phyloP scores from a whole-genome alignment of 2,888 invertebrate species.

The Parnassius orleans region DNA sequence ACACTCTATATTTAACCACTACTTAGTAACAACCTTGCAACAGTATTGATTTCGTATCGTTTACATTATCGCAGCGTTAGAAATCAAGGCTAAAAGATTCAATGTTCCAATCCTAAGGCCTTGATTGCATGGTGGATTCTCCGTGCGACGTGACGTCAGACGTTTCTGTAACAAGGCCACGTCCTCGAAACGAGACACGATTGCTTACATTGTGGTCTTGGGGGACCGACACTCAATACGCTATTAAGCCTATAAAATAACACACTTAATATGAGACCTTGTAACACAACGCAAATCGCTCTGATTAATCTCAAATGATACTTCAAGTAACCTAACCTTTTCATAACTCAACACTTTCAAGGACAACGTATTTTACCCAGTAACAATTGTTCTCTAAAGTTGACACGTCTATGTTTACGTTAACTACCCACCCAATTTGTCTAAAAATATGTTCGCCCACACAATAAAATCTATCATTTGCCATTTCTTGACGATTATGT shows the following conservation, averaged over 20 bases:
- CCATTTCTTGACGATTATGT: neutral
- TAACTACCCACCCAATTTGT: neutral
- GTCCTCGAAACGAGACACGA: slow-evolving; percentile 43
- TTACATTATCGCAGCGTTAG: slow-evolving; percentile 11
- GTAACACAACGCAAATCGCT: slow-evolving; percentile 10
- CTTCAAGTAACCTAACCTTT: neutral
- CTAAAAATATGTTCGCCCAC: neutral
- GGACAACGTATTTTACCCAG: neutral
- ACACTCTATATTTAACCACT: too few species aligned
- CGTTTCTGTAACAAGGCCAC: slow-evolving; percentile 48
- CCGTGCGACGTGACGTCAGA: slow-evolving; percentile 40
- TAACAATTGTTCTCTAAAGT: neutral
- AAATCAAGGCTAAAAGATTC: slow-evolving; percentile 17
- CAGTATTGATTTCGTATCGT: slow-evolving; percentile 19
- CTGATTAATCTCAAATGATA: slow-evolving; percentile 8
- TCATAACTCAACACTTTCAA: neutral
- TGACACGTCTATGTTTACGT: neutral
- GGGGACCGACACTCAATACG: slow-evolving; percentile 14
- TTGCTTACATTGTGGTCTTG: slow-evolving; percentile 36
- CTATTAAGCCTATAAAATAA: slow-evolving; percentile 18
- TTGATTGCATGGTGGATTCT: slow-evolving; percentile 39
- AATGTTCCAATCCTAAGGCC: slow-evolving; percentile 40
- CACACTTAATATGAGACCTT: slow-evolving; percentile 21
- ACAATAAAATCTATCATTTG: neutral
- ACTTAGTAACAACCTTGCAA: slow-evolving; percentile 11